Conservation (phyloP, 2,113 vertebrate species). For the Seriola dumerili region DNA sequence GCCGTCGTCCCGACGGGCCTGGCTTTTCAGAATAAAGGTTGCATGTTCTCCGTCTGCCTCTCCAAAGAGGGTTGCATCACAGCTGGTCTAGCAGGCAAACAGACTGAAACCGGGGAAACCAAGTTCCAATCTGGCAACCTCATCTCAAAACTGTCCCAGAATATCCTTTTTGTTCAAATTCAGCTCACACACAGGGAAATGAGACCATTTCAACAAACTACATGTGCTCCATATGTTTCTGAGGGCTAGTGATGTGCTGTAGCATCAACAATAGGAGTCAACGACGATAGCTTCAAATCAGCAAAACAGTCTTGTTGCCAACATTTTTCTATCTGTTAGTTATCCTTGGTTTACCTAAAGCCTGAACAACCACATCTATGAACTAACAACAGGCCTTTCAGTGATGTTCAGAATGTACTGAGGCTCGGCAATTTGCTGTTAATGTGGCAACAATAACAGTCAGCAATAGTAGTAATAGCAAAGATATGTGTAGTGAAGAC, state of each 20-base stretch:
- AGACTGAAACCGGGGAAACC: constrained; percentile 37
- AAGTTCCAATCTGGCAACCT: constrained; percentile 60
- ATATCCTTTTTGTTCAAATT: constrained; percentile 56
- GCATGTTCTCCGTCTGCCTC: constrained; percentile 46
- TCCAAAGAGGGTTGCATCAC: constrained; percentile 60
- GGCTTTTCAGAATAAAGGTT: constrained; percentile 67
- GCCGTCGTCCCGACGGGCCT: constrained; percentile 45
- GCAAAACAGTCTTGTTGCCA: neutral
- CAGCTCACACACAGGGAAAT: constrained; percentile 35
- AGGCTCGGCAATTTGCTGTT: neutral
- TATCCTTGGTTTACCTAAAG: neutral
- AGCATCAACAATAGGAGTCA: constrained; percentile 10
- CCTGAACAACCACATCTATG: neutral
- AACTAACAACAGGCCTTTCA: neutral
- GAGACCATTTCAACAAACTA: constrained; percentile 39
- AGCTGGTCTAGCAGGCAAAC: constrained; percentile 67
- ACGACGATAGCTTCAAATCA: constrained; percentile 8
- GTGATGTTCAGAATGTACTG: neutral
- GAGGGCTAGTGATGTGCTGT: neutral
- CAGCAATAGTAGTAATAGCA: neutral
- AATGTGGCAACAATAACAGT: neutral
- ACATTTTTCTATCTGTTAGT: neutral
- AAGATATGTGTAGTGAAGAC: neutral
- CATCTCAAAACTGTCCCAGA: constrained; percentile 62
- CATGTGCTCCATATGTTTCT: constrained; percentile 58